Conservation (phyloP, 2,113 vertebrate genomes). For the Eptesicus fuscus region DNA sequence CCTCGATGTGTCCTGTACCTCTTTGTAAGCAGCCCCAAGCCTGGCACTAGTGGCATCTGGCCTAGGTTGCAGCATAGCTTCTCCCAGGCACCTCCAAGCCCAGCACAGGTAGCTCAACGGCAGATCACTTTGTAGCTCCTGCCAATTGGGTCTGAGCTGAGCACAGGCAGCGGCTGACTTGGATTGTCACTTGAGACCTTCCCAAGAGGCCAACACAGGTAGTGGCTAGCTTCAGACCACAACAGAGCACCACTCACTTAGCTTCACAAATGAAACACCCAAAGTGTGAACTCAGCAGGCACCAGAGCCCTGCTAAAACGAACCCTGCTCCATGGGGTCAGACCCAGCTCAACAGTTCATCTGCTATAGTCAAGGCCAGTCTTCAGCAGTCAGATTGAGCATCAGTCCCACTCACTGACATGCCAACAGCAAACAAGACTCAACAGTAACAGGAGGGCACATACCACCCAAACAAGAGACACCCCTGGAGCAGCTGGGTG, state of each 20-base stretch:
- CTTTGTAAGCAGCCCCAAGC: not conserved
- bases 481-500: not conserved
- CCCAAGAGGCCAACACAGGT: not conserved
- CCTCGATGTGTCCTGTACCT: not conserved
- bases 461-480: not conserved
- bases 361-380: not conserved
- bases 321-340: not conserved
- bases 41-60: not conserved
- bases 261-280: not conserved
- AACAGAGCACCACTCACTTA: not conserved
- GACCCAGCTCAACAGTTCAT: not conserved
- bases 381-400: not conserved
- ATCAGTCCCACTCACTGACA: not conserved
- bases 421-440: not conserved
- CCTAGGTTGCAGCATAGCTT: not conserved
- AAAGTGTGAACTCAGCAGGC: not conserved
- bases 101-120: not conserved
- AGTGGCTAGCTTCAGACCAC: not conserved
- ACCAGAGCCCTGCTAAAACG: not conserved
- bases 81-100: not conserved
- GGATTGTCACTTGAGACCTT: not conserved
- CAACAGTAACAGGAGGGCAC: not conserved
- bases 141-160: not conserved
- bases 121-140: not conserved
- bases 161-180: not conserved